Percentiles rank a stretch among this genome's conserved stretches.
These are phyloP conservation scores for Drosophila ercepeae DNA, from an alignment of 1,140 invertebrate genomes.

Conservation along the genomic window DNA sequence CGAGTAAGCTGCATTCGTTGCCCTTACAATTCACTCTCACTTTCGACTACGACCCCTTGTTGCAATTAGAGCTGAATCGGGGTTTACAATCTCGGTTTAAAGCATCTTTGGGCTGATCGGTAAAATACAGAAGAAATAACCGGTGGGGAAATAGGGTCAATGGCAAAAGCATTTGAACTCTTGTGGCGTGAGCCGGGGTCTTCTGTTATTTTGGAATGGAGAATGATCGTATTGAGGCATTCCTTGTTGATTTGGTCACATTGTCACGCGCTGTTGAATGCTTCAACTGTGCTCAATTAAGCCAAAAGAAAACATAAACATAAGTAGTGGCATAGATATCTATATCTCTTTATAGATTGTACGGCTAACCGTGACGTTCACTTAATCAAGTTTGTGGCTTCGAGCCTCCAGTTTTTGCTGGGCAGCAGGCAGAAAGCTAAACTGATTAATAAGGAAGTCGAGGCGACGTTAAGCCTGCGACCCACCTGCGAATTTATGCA, in stretches of 20 bases:
- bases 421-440: slow-evolving; percentile 30
- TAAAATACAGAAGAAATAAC: slow-evolving; percentile 12
- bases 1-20: slow-evolving; percentile 48
- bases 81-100: slow-evolving; percentile 25
- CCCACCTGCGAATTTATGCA: slow-evolving; percentile 60
- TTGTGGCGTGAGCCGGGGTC: slow-evolving; percentile 21
- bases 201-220: slow-evolving; percentile 21
- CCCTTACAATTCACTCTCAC: slow-evolving; percentile 57
- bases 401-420: background rate
- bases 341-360: slow-evolving; percentile 11
- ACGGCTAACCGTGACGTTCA: slow-evolving; percentile 42
- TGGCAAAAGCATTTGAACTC: slow-evolving; percentile 79
- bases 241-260: slow-evolving; percentile 46
- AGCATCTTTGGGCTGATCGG: slow-evolving; percentile 23
- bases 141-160: slow-evolving; percentile 62
- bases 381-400: slow-evolving; percentile 52
- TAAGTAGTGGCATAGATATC: background rate
- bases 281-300: slow-evolving; percentile 52
- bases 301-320: slow-evolving; percentile 20
- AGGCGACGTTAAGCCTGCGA: slow-evolving; percentile 33
- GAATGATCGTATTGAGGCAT: slow-evolving; percentile 3
- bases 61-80: slow-evolving; percentile 60
- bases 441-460: slow-evolving; percentile 71
- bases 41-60: slow-evolving; percentile 17
- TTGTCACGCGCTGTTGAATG: slow-evolving; percentile 66